Conservation (phyloP, 2,797 vertebrate genomes). For the Phyllotis vaccarum region DNA sequence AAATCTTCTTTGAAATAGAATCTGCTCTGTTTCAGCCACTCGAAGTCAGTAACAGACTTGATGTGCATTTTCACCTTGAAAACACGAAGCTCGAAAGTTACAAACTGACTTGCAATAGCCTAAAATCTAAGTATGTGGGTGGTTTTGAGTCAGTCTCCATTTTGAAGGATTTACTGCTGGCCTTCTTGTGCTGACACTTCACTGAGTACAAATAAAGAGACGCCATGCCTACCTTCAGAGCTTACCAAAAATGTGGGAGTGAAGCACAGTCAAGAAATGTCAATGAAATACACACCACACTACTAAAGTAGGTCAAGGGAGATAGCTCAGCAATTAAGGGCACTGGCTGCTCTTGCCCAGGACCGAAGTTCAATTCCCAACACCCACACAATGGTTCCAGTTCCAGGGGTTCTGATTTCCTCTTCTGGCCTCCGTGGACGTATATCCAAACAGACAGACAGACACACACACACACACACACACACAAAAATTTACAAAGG, state of each 20-base stretch:
- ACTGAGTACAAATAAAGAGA: neutral
- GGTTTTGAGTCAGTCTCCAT: neutral
- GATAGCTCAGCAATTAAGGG: neutral
- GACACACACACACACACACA: neutral
- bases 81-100: slow-evolving; percentile 63
- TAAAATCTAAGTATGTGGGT: neutral
- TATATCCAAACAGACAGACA: no score
- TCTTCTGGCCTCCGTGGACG: neutral
- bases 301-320: neutral
- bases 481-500: neutral
- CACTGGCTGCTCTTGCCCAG: neutral
- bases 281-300: neutral
- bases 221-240: neutral
- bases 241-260: neutral
- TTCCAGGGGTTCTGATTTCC: neutral
- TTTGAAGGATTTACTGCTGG: neutral
- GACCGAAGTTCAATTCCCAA: neutral
- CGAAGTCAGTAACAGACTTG: slow-evolving; percentile 88
- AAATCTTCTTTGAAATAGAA: slow-evolving; percentile 90
- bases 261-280: neutral
- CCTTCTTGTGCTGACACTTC: neutral
- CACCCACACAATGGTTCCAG: neutral
- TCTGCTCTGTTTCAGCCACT: slow-evolving; percentile 90
- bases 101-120: neutral
- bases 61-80: slow-evolving; percentile 90